Conservation (phyloP, 2,797 vertebrate species). For the Myiothlypis chrysogaster region DNA sequence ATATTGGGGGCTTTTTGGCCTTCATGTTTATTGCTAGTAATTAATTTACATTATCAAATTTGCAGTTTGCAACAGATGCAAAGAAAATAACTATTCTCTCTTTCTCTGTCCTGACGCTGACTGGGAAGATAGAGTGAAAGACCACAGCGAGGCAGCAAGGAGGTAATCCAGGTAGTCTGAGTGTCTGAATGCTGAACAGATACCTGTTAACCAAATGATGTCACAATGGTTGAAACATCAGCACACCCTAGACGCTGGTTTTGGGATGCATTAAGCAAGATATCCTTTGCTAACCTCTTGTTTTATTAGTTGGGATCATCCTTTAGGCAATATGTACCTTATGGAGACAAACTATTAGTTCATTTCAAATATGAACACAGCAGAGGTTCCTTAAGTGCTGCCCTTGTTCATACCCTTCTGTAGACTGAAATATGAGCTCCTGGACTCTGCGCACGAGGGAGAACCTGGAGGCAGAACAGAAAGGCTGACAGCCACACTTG, state of each 20-base stretch:
- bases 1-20: not conserved
- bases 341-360: not conserved
- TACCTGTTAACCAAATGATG: not conserved
- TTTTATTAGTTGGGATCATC: not conserved
- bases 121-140: not conserved
- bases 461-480: not conserved
- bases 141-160: not conserved
- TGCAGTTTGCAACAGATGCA: not conserved
- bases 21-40: not conserved
- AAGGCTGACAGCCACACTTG: not conserved
- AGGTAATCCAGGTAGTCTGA: not conserved
- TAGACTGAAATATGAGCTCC: not conserved
- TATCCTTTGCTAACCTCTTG: conserved; percentile 33
- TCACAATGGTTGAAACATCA: not conserved
- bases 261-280: conserved; percentile 32
- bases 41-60: not conserved
- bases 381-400: not conserved
- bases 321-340: not conserved
- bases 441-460: accelerated
- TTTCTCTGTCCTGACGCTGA: not conserved
- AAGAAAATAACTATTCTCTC: not conserved
- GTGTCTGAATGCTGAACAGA: not conserved
- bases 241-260: not conserved
- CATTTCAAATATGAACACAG: not conserved
- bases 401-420: not conserved